A percentile compares a stretch with the other conserved stretches of the same genome.
These are phyloP conservation scores for Scomber japonicus DNA, from an alignment of 2,113 vertebrate genomes.

Conservation along the genomic window DNA sequence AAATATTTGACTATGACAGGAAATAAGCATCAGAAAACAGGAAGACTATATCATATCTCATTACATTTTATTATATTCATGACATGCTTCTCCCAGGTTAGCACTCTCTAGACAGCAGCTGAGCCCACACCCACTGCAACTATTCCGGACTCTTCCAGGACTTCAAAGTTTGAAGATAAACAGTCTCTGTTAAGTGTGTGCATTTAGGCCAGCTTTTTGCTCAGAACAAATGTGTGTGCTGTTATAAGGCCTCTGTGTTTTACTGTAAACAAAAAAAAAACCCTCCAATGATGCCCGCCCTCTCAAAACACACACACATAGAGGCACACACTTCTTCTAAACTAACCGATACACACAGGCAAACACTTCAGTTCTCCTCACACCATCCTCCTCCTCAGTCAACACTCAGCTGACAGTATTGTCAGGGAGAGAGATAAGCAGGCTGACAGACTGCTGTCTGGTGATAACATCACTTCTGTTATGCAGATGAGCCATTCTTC, in stretches of 20 bases:
- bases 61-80: constrained; percentile 11
- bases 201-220: background rate
- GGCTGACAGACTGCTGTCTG: background rate
- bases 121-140: background rate
- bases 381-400: background rate
- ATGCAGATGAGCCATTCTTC: constrained; percentile 7
- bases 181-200: background rate
- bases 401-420: constrained; percentile 19
- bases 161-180: constrained; percentile 24
- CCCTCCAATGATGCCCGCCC: background rate
- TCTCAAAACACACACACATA: background rate
- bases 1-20: background rate
- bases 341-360: background rate
- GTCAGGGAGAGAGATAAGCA: constrained; percentile 22
- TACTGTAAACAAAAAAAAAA: background rate
- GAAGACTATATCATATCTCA: background rate
- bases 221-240: background rate
- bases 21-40: too few species aligned
- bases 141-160: constrained; percentile 20
- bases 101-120: background rate
- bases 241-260: background rate
- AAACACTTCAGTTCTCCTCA: background rate
- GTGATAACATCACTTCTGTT: constrained; percentile 33
- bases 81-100: background rate
- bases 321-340: background rate